A percentile compares a stretch with the other conserved stretches of the same genome.
These are phyloP conservation scores for Centropristis striata DNA, from an alignment of 2,113 vertebrate genomes.

Conservation along the genomic window DNA sequence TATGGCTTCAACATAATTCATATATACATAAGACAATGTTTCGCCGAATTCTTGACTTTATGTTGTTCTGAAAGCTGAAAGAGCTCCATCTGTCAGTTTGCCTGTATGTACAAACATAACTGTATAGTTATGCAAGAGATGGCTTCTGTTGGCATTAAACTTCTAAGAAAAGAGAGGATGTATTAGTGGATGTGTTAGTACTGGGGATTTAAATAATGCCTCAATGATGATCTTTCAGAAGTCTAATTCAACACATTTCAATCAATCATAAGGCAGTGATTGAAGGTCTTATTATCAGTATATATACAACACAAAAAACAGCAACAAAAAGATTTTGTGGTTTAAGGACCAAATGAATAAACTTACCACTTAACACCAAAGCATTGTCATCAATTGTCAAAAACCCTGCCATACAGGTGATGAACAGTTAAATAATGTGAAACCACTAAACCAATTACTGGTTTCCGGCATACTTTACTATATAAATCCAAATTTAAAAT, in stretches of 20 bases:
- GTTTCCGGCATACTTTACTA: too few species aligned
- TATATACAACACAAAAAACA: background rate
- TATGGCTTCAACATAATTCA: background rate
- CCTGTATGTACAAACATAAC: background rate
- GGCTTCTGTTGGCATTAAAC: background rate
- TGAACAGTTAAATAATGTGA: background rate
- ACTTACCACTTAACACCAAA: background rate
- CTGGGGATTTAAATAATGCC: background rate
- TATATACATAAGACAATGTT: background rate
- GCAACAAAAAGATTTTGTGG: too few species aligned
- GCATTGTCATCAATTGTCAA: too few species aligned
- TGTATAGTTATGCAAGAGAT: background rate
- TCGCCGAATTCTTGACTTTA: background rate
- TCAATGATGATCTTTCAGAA: background rate
- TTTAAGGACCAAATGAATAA: background rate
- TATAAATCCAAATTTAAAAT: background rate
- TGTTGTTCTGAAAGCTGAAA: background rate
- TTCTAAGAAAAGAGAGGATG: background rate
- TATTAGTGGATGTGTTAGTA: background rate
- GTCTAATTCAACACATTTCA: background rate
- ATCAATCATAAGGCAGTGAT: background rate
- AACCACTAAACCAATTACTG: too few species aligned
- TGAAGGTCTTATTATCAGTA: background rate
- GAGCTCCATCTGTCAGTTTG: background rate
- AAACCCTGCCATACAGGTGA: too few species aligned